Conservation (phyloP, 2,888 invertebrate genomes). For the Pristionchus japonicus region DNA sequence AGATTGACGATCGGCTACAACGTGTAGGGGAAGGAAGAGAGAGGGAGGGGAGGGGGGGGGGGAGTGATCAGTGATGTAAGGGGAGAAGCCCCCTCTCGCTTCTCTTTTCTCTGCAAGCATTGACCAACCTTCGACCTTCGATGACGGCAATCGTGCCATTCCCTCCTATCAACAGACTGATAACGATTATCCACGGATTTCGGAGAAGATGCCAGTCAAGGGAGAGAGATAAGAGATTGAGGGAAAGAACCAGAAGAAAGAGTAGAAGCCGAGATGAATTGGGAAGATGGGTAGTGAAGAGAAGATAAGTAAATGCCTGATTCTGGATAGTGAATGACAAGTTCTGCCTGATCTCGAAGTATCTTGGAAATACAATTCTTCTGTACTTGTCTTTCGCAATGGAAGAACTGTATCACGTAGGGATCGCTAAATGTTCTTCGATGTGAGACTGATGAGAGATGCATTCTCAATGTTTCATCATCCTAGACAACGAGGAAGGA, state of each 20-base stretch:
- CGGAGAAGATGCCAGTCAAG: slow-evolving; percentile 17
- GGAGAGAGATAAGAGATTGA: neutral
- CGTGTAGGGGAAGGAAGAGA: slow-evolving; percentile 9
- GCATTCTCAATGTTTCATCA: neutral
- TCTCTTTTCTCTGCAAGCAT: neutral
- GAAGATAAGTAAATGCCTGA: too few relatives aligned
- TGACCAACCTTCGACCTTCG: neutral
- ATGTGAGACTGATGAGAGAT: neutral
- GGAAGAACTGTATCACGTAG: neutral
- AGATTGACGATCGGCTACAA: slow-evolving; percentile 5
- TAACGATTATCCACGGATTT: neutral
- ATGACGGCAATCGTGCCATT: neutral
- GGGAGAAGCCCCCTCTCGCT: neutral
- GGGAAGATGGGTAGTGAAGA: neutral
- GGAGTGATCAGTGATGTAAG: slow-evolving; percentile 14
- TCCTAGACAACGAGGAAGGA: neutral
- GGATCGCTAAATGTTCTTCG: neutral
- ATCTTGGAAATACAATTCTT: neutral
- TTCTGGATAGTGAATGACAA: too few relatives aligned
- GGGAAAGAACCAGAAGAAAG: neutral
- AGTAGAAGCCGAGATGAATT: neutral
- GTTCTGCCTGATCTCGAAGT: too few relatives aligned
- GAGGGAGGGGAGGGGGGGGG: too few relatives aligned
- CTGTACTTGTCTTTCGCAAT: neutral
- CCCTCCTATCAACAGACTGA: neutral